Conservation (phyloP, 2,797 vertebrate species). For the Bryconaethiops microstoma region DNA sequence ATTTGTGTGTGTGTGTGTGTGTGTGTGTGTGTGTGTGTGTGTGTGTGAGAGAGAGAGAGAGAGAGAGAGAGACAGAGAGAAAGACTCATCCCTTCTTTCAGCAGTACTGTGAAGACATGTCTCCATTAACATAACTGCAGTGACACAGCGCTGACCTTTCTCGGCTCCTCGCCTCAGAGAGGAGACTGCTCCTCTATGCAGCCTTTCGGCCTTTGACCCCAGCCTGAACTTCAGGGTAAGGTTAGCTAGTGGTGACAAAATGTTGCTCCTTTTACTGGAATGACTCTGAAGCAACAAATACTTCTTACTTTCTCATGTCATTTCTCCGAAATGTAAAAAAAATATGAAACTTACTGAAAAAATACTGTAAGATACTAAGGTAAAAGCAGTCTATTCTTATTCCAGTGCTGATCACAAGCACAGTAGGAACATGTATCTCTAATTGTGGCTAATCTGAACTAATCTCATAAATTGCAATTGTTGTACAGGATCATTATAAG, state of each 20-base stretch:
- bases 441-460: neutral
- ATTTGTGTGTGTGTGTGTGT: too few species aligned
- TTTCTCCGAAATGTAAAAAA: neutral
- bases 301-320: neutral
- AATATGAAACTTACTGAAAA: neutral
- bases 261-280: neutral
- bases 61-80: neutral
- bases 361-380: neutral
- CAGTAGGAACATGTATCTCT: neutral
- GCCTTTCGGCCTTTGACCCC: slow-evolving; percentile 29
- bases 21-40: too few species aligned
- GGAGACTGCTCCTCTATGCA: slow-evolving; percentile 30
- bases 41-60: neutral
- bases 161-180: slow-evolving; percentile 34
- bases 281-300: neutral
- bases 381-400: neutral
- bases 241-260: slow-evolving; percentile 5
- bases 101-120: slow-evolving; percentile 24
- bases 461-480: neutral
- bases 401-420: neutral
- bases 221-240: slow-evolving; percentile 22
- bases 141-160: slow-evolving; percentile 49
- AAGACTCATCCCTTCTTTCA: slow-evolving; percentile 13
- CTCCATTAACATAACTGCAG: slow-evolving; percentile 60
- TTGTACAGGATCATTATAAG: neutral